These are phyloP conservation scores for Abrostola tripartita DNA, from an alignment of 2,888 invertebrate species.

Conservation along the genomic window DNA sequence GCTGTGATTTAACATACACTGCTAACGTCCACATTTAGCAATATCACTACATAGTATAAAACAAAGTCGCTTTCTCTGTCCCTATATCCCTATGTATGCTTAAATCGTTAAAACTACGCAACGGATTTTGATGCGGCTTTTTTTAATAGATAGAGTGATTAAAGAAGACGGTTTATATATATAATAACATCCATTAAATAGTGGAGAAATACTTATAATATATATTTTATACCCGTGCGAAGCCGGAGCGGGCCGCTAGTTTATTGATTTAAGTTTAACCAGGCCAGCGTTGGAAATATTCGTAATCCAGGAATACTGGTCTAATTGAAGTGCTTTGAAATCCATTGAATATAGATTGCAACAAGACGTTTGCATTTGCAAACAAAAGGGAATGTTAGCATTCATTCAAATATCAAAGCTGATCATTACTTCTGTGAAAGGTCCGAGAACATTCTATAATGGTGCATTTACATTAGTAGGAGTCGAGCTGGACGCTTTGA, in stretches of 20 bases:
- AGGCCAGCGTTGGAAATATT: constrained; percentile 30
- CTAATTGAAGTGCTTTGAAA: constrained; percentile 53
- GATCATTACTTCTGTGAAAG: constrained; percentile 67
- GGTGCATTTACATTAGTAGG: constrained; percentile 11
- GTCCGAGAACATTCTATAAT: constrained; percentile 35
- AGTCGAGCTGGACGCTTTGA: not conserved
- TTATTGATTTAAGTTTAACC: constrained; percentile 20
- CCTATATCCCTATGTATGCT: no score
- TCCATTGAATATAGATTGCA: constrained; percentile 57
- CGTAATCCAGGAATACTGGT: constrained; percentile 32
- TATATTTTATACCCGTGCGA: no score
- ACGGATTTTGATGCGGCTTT: no score
- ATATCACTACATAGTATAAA: not conserved
- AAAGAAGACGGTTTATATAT: no score
- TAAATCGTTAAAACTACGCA: no score
- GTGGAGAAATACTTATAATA: no score
- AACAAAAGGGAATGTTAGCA: constrained; percentile 55
- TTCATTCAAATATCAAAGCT: constrained; percentile 60
- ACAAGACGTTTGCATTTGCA: constrained; percentile 56
- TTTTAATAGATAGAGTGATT: no score
- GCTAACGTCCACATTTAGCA: constrained; percentile 9
- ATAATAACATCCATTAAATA: no score
- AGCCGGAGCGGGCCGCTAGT: no score
- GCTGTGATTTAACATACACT: constrained; percentile 7
- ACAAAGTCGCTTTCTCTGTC: not conserved